Evolutionary conservation across 1,140 invertebrate genomes (phyloP).

Genomic region (Drosophila ambigua): DNA sequence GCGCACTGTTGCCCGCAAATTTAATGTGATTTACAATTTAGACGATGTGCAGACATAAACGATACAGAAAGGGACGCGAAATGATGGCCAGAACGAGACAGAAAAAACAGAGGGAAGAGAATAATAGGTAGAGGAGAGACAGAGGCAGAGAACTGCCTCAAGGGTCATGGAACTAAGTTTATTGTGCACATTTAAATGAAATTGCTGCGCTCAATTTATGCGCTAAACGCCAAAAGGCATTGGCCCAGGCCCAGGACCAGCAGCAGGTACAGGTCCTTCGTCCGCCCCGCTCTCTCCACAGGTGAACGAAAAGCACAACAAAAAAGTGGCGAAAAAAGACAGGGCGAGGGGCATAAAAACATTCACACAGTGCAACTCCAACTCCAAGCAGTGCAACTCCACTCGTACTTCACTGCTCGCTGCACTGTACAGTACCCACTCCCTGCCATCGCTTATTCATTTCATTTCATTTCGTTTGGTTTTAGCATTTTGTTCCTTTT

Average conservation of each 20-base stretch:
- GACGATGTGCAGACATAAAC: conserved; percentile 56
- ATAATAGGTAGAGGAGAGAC: neutral
- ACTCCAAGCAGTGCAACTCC: conserved; percentile 12
- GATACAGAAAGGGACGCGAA: conserved; percentile 2
- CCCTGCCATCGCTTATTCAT: conserved; percentile 49
- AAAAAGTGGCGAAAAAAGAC: neutral
- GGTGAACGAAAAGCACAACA: neutral
- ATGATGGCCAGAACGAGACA: no score
- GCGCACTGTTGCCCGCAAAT: conserved; percentile 59
- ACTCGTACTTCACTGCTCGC: conserved; percentile 1
- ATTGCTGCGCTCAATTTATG: conserved; percentile 81
- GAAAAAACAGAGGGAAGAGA: neutral
- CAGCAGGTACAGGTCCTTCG: neutral
- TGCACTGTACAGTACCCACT: neutral
- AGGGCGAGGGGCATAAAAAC: no score
- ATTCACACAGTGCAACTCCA: no score
- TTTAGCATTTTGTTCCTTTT: conserved; percentile 10
- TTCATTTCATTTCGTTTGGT: conserved; percentile 35
- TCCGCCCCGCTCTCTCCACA: neutral
- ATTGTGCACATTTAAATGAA: conserved; percentile 82
- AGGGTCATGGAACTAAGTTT: conserved; percentile 79
- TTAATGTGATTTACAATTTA: conserved; percentile 77
- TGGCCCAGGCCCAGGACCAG: conserved; percentile 25
- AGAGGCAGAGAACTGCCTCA: conserved; percentile 42
- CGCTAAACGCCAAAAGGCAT: conserved; percentile 71